Conservation (phyloP, 2,888 invertebrate species). For the Neoitamus cyanurus region DNA sequence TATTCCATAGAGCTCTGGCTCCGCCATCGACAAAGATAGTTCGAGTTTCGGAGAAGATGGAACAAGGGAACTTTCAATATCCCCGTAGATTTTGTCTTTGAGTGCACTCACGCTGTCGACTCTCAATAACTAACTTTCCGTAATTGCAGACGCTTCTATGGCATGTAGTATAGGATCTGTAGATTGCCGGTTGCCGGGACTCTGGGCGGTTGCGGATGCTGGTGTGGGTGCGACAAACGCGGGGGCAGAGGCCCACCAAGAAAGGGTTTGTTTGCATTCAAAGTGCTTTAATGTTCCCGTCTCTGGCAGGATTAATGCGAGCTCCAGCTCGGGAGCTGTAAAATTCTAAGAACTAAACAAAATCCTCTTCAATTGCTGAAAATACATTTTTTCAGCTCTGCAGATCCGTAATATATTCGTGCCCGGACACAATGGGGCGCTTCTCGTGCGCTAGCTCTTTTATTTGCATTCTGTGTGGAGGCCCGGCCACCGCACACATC, state of each 20-base stretch:
- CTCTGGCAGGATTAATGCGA: not conserved
- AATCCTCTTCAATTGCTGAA: conserved; percentile 35
- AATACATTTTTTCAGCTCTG: conserved; percentile 25
- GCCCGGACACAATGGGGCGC: conserved; percentile 17
- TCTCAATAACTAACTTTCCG: conserved; percentile 25
- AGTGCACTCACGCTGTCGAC: conserved; percentile 30
- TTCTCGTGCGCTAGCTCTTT: conserved; percentile 1
- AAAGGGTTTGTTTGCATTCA: conserved; percentile 22
- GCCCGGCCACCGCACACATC: not conserved
- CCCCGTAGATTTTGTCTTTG: conserved; percentile 26
- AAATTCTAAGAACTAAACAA: conserved; percentile 23
- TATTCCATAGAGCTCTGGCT: not conserved
- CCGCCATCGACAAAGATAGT: not conserved
- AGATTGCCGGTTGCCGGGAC: not conserved
- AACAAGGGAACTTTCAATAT: conserved; percentile 34
- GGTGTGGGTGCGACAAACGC: not conserved
- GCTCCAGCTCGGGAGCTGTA: not conserved
- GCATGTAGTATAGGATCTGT: not conserved
- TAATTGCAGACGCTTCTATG: conserved; percentile 10
- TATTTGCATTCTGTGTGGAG: conserved; percentile 6
- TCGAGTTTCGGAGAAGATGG: not conserved
- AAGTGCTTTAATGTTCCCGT: conserved; percentile 5
- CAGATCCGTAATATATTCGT: conserved; percentile 25
- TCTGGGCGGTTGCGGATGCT: not conserved
- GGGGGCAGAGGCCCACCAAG: not conserved